Evolutionary conservation across 2,888 invertebrate species (phyloP), one percentile per base, ranked within the genome.

Genomic region (Dinocampus coccinellae): DNA sequence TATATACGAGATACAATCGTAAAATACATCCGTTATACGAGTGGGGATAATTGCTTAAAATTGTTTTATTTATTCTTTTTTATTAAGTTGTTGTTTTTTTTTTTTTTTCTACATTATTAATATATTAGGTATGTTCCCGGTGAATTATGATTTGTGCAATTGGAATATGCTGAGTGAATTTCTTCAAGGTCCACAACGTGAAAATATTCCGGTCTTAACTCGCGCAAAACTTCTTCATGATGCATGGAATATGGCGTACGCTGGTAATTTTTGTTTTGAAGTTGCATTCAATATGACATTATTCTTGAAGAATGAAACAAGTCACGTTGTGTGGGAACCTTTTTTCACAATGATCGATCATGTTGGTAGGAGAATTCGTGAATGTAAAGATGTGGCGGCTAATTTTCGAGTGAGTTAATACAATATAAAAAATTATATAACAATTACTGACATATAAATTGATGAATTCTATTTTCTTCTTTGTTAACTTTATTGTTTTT

Each of bases 291-390:
- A 95, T 79, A 93, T 95, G 93, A 94, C 94, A 0, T 86, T 93
- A 42, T 94, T 95, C 80, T 87, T 95, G 83, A 92, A 91, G 80
- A 89, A 91, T 60, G 95, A 95, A 85, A 90, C 92, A 33, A 91
- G 93, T 75, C 93, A 93, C 77, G 87, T 94, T 0, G 94, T 94
- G 0, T 95, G 95, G 95, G 93, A 94, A 83, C 94, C 94, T 0
- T 92, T 94, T 9, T 95, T 95, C 81, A 94, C 94, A 1, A 93
- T 95, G 89, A 92, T 95, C 60, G 95, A 95, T 83, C 94, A 95
- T 79, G 90, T 95, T 67, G 93, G 94, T 34, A 89, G 92, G 73
- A 93, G 93, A 77, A 92, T 95, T 78, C 92, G 92, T 75, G 91
- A 91, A 79, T 91, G 90, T 70, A 90, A 89, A 9, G 68, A 78